A percentile compares a stretch with the other conserved stretches of the same genome.
These are phyloP conservation scores for Sandelia bainsii DNA, from an alignment of 2,797 vertebrate species.

Conservation along the genomic window DNA sequence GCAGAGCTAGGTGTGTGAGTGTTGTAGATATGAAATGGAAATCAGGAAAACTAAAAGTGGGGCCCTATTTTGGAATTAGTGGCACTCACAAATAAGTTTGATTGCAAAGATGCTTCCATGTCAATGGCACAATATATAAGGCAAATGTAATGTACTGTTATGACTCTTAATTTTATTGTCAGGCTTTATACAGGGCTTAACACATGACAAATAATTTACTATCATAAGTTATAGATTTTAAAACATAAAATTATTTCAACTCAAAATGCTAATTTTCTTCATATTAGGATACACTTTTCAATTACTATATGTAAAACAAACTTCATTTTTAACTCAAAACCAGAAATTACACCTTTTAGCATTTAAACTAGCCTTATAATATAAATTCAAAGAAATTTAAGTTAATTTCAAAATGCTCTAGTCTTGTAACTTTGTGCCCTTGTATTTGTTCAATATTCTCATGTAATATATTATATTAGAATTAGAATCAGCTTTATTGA, in stretches of 20 bases:
- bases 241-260: no score
- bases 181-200: no score
- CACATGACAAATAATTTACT: neutral
- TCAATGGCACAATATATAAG: neutral
- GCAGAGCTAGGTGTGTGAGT: constrained; percentile 67
- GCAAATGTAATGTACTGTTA: neutral
- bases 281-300: neutral
- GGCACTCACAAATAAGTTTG: constrained; percentile 21
- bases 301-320: neutral
- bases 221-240: neutral
- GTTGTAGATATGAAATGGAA: constrained; percentile 78
- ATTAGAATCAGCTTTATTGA: no score
- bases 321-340: neutral
- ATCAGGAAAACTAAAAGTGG: constrained; percentile 63
- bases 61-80: constrained; percentile 23
- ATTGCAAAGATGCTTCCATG: neutral
- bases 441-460: neutral
- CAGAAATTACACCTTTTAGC: neutral
- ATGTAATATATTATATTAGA: neutral
- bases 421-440: neutral
- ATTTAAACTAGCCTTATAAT: neutral
- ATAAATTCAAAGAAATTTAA: neutral
- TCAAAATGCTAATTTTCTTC: neutral
- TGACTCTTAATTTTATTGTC: neutral
- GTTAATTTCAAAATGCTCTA: neutral